Evolutionary conservation across 2,888 invertebrate genomes (phyloP).

Genomic region (Limnephilus rhombicus): DNA sequence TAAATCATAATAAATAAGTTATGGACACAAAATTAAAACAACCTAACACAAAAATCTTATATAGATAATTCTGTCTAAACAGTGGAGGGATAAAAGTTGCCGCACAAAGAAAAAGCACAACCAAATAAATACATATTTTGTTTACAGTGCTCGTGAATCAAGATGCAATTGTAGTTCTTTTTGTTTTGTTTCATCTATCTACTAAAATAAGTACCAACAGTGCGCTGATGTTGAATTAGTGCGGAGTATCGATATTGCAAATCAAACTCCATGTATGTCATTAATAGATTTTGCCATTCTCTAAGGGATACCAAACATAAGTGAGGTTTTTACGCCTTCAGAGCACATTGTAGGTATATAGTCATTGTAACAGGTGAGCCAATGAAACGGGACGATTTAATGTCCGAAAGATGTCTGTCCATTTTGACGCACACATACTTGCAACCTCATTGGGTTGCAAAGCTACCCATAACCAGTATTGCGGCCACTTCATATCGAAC

Average conservation of each 20-base stretch:
- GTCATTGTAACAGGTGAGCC: too few species aligned
- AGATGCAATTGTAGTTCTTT: too few species aligned
- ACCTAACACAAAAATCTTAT: conserved; percentile 32
- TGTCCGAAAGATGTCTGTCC: too few species aligned
- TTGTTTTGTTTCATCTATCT: background rate
- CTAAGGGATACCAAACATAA: too few species aligned
- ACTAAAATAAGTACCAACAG: background rate
- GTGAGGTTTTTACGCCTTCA: too few species aligned
- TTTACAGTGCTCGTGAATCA: background rate
- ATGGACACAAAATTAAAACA: conserved; percentile 4
- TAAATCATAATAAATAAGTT: conserved; percentile 10
- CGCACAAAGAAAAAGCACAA: conserved; percentile 41
- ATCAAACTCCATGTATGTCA: background rate
- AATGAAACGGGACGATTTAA: too few species aligned
- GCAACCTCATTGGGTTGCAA: too few species aligned
- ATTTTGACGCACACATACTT: too few species aligned
- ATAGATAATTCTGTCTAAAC: conserved; percentile 24
- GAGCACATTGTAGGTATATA: too few species aligned
- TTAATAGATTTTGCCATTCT: too few species aligned
- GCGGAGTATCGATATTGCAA: background rate
- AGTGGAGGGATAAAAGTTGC: conserved; percentile 46
- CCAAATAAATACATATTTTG: conserved; percentile 20
- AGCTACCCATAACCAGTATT: too few species aligned
- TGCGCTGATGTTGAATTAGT: background rate
- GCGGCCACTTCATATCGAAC: too few species aligned